Percentiles rank a stretch among this genome's conserved stretches.
These are phyloP conservation scores for Caenorhabditis zanzibari DNA, from an alignment of 2,888 invertebrate species.

Conservation along the genomic window DNA sequence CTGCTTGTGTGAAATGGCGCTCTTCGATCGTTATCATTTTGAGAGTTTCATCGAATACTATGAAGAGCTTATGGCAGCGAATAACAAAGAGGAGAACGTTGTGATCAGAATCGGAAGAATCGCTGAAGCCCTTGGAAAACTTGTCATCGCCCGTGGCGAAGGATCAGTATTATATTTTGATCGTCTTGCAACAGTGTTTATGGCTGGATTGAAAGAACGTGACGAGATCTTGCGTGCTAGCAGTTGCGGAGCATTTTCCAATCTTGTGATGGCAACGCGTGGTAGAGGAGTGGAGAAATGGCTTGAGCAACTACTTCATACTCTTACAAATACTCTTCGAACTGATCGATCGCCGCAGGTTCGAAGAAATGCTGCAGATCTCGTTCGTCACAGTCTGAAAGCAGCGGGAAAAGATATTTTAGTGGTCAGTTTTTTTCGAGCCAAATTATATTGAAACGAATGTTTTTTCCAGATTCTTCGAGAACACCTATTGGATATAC, in stretches of 20 bases:
- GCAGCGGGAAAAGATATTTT: slow-evolving; percentile 55
- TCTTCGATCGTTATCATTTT: slow-evolving; percentile 66
- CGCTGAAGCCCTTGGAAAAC: slow-evolving; percentile 75
- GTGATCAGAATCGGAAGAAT: slow-evolving; percentile 66
- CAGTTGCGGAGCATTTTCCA: slow-evolving; percentile 72
- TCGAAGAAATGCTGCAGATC: slow-evolving; percentile 65
- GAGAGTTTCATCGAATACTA: slow-evolving; percentile 68
- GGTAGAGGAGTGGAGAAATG: slow-evolving; percentile 72
- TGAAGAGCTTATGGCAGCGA: slow-evolving; percentile 7
- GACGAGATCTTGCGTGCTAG: slow-evolving; percentile 75
- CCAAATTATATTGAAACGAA: no score
- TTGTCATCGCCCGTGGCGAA: slow-evolving; percentile 67
- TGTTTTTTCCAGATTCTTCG: slow-evolving; percentile 68
- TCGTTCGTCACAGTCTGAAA: slow-evolving; percentile 59
- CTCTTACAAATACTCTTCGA: slow-evolving; percentile 32
- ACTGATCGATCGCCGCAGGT: slow-evolving; percentile 56
- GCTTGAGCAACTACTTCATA: slow-evolving; percentile 68
- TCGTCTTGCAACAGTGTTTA: slow-evolving; percentile 32
- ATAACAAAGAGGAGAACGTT: slow-evolving; percentile 38
- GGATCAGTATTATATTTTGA: slow-evolving; percentile 34
- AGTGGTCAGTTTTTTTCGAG: slow-evolving; percentile 44
- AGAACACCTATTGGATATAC: slow-evolving; percentile 65
- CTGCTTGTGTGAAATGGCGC: slow-evolving; percentile 75
- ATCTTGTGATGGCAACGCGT: slow-evolving; percentile 70
- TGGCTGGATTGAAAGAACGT: slow-evolving; percentile 38